Conservation (phyloP, 2,113 vertebrate species). For the Platysteira castanea region DNA sequence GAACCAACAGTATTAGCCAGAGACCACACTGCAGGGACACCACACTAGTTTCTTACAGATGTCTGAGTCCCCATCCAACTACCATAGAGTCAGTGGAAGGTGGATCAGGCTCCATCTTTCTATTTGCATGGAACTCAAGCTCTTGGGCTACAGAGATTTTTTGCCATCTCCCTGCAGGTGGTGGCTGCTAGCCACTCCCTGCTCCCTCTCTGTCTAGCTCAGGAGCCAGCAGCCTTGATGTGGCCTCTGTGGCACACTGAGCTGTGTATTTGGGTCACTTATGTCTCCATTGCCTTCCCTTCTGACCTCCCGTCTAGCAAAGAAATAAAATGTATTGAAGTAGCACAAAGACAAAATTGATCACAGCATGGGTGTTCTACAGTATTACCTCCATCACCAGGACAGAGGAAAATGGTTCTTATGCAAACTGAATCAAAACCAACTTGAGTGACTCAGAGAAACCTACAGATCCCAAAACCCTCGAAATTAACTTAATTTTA, state of each 20-base stretch:
- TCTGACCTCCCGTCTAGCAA: neutral
- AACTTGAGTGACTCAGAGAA: neutral
- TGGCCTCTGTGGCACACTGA: neutral
- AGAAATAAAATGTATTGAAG: neutral
- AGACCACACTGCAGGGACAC: neutral
- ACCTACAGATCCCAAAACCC: neutral
- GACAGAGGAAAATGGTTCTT: neutral
- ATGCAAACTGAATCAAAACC: neutral
- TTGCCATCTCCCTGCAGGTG: neutral
- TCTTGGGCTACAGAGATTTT: neutral
- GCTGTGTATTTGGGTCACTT: neutral
- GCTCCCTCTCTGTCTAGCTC: neutral
- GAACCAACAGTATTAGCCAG: neutral
- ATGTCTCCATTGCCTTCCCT: neutral
- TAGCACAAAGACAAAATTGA: neutral
- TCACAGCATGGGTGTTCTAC: neutral
- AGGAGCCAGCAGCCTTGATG: neutral
- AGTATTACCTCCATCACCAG: neutral
- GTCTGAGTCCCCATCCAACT: neutral
- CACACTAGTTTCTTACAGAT: neutral
- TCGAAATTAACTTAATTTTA: neutral
- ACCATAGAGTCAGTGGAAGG: neutral
- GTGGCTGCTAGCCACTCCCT: neutral
- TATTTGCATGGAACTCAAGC: neutral
- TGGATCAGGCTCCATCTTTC: neutral